A percentile compares a stretch with the other conserved stretches of the same genome.
phyloP scores from a whole-genome alignment of 1,140 invertebrate genomes.

The Frieseomelitta varia region DNA sequence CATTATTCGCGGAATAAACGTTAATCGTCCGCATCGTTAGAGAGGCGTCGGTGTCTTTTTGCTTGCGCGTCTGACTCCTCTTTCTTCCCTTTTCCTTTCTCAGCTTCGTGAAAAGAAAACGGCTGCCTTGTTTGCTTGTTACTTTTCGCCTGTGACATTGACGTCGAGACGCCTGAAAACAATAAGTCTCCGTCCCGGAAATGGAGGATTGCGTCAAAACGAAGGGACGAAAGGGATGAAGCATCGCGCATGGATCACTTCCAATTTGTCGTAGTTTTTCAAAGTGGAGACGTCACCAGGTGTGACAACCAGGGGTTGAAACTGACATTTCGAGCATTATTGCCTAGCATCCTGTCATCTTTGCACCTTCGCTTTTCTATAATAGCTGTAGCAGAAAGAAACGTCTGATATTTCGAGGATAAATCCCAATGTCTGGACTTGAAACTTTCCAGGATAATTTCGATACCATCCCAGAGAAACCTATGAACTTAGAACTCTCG shows the following conservation, averaged over 20 bases:
- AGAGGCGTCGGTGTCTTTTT: neutral
- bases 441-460: neutral
- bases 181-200: neutral
- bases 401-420: neutral
- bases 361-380: neutral
- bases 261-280: neutral
- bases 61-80: neutral
- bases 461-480: neutral
- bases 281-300: neutral
- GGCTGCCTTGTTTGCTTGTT: neutral
- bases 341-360: neutral
- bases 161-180: neutral
- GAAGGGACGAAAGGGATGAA: neutral
- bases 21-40: conserved; percentile 34
- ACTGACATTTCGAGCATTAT: conserved; percentile 5
- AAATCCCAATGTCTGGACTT: neutral
- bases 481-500: neutral
- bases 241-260: neutral
- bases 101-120: neutral
- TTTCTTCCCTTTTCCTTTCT: neutral
- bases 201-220: neutral
- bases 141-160: neutral
- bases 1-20: conserved; percentile 30
- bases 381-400: neutral
- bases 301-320: neutral